phyloP scores from a whole-genome alignment of 2,113 vertebrate species.

The Camelus bactrianus region DNA sequence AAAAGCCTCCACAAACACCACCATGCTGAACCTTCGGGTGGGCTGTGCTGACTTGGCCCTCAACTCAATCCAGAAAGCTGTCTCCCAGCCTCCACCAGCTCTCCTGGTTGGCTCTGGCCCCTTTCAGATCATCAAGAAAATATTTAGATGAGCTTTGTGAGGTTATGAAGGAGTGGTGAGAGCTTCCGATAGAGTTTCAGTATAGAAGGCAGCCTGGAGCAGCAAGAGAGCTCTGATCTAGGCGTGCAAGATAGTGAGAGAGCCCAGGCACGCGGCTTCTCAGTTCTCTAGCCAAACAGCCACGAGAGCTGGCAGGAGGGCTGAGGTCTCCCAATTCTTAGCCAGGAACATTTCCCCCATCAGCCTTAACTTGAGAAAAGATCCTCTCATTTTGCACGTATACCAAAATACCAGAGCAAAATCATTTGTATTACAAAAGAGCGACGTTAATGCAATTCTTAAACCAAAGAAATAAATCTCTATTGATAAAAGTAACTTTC shows the following conservation, averaged over 20 bases:
- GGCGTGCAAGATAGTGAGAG: neutral
- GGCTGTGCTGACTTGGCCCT: neutral
- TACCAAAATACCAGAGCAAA: neutral
- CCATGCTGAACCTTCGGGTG: neutral
- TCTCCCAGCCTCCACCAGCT: neutral
- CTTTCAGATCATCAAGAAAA: neutral
- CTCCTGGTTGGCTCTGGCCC: too few relatives aligned
- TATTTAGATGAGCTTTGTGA: neutral
- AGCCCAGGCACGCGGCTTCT: neutral
- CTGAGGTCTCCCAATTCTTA: neutral
- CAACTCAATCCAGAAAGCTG: neutral
- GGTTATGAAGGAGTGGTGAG: neutral
- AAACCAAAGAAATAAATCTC: neutral
- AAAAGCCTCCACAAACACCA: neutral
- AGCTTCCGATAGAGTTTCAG: neutral
- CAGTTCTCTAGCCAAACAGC: neutral
- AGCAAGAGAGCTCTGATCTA: neutral
- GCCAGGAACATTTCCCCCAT: neutral
- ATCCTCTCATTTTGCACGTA: neutral
- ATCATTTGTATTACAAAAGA: slow-evolving; percentile 27
- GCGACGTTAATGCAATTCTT: neutral
- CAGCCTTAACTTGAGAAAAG: neutral
- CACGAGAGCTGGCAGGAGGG: neutral
- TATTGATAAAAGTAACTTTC: neutral
- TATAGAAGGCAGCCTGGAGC: neutral